phyloP scores from a whole-genome alignment of 2,888 invertebrate species.

The Spodoptera picta region DNA sequence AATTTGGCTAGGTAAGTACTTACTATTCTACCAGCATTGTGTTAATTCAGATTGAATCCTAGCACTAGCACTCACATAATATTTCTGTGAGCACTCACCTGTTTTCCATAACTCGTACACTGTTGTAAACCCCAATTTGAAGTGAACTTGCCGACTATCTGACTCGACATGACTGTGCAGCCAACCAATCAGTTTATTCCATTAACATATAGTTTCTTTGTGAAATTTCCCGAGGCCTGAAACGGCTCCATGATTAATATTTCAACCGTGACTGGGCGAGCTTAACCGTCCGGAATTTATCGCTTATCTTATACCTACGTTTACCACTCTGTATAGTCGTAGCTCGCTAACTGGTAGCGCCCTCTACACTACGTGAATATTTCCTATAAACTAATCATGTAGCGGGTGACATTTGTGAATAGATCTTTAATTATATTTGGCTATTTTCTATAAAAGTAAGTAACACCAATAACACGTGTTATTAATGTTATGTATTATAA shows the following conservation, averaged over 20 bases:
- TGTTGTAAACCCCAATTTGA: slow-evolving; percentile 16
- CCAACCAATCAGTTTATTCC: slow-evolving; percentile 73
- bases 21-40: too few species aligned
- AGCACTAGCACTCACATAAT: too few species aligned
- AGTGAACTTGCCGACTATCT: slow-evolving; percentile 49
- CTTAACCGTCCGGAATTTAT: slow-evolving; percentile 67
- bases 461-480: too few species aligned
- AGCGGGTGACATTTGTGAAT: too few species aligned
- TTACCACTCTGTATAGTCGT: slow-evolving; percentile 28
- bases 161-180: slow-evolving; percentile 66
- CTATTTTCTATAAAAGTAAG: too few species aligned
- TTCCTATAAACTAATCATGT: too few species aligned
- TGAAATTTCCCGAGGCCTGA: slow-evolving; percentile 74
- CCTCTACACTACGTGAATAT: slow-evolving; percentile 12
- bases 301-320: slow-evolving; percentile 62
- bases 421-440: too few species aligned
- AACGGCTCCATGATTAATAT: slow-evolving; percentile 80
- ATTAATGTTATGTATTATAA: too few species aligned
- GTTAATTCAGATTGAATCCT: too few species aligned
- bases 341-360: slow-evolving; percentile 8
- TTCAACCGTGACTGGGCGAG: slow-evolving; percentile 76
- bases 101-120: too few species aligned
- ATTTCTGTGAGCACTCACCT: too few species aligned
- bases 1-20: too few species aligned
- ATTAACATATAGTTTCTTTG: slow-evolving; percentile 81